These are phyloP conservation scores for Agrypnus murinus DNA, from an alignment of 2,888 invertebrate species.

Conservation along the genomic window DNA sequence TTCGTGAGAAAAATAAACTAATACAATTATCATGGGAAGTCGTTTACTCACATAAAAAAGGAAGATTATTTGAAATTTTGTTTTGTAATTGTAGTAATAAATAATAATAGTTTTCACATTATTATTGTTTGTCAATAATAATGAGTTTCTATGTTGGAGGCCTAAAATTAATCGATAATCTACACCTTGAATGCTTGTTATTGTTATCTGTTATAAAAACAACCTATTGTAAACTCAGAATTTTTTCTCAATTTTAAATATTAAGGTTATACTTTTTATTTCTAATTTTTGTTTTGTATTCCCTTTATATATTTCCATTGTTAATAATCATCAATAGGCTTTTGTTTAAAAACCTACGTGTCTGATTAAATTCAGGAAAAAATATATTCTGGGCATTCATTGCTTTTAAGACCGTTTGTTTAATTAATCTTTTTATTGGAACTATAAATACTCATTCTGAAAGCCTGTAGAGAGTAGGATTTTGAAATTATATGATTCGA, in stretches of 20 bases:
- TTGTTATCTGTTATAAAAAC: background rate
- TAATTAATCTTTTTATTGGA: no score
- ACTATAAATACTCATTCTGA: no score
- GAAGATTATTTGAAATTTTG: background rate
- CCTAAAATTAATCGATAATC: background rate
- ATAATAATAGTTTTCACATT: constrained; percentile 7
- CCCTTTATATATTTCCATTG: background rate
- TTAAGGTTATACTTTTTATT: background rate
- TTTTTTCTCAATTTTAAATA: background rate
- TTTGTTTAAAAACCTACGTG: background rate
- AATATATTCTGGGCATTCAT: background rate
- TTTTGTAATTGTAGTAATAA: constrained; percentile 17
- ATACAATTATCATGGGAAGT: background rate
- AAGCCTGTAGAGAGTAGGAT: no score
- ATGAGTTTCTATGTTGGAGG: background rate
- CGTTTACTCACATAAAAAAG: no score
- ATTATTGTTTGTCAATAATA: background rate
- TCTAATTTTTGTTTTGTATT: background rate
- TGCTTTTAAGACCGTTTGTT: no score
- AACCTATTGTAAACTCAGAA: background rate
- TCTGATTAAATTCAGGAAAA: background rate
- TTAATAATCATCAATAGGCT: background rate
- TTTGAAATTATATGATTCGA: no score
- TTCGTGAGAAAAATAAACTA: constrained; percentile 18
- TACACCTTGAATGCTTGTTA: background rate